Percentiles rank a stretch among this genome's conserved stretches.
Conservation (phyloP, 2,888 invertebrate genomes). For the Xestia xanthographa region DNA sequence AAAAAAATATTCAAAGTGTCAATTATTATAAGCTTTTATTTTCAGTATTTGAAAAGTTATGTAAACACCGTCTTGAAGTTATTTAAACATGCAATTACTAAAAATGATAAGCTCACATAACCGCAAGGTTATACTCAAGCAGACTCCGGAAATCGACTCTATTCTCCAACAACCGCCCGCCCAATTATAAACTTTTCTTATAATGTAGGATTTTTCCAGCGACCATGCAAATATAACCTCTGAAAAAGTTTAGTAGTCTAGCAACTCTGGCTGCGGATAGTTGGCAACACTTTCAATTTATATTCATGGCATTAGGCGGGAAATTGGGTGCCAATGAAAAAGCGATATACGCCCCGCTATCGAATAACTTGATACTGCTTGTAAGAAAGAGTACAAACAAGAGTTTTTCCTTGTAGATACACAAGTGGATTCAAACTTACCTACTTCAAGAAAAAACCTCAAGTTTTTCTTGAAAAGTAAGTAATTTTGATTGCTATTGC, state of each 20-base stretch:
- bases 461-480: too few species aligned
- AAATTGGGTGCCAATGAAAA: conserved; percentile 83
- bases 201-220: conserved; percentile 20
- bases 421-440: too few species aligned
- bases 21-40: too few species aligned
- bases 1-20: too few species aligned
- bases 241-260: conserved; percentile 45
- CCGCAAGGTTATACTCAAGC: too few species aligned
- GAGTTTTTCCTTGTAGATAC: not conserved
- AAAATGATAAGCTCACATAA: too few species aligned
- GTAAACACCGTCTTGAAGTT: too few species aligned
- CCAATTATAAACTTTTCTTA: conserved; percentile 37
- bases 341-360: conserved; percentile 74
- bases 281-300: conserved; percentile 70
- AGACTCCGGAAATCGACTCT: not conserved
- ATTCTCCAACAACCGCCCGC: not conserved
- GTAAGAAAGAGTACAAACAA: not conserved
- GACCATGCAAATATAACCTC: conserved; percentile 19
- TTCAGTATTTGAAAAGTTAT: too few species aligned
- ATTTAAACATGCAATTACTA: too few species aligned
- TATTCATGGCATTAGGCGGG: conserved; percentile 76
- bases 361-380: conserved; percentile 70
- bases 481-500: too few species aligned
- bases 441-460: too few species aligned
- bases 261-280: conserved; percentile 37